Conservation (phyloP, 2,888 invertebrate genomes). For the Agrotis exclamationis region DNA sequence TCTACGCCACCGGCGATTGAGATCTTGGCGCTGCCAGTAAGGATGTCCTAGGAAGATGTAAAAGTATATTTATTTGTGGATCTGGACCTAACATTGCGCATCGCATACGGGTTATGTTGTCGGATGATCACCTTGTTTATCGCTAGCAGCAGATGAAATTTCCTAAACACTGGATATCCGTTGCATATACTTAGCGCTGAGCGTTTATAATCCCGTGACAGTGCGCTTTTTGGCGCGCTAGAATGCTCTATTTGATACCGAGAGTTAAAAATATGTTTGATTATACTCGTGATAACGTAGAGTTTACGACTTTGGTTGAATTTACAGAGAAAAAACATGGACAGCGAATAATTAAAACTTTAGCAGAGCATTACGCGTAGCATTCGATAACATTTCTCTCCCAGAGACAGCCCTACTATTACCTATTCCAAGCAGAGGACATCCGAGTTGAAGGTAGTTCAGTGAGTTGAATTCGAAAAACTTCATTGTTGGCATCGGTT, state of each 20-base stretch:
- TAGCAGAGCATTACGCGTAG: not conserved
- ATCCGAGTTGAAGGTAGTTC: slow-evolving; percentile 19
- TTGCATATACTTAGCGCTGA: too few species aligned
- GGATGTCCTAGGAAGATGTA: slow-evolving; percentile 93
- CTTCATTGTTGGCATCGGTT: slow-evolving; percentile 32
- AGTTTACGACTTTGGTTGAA: not conserved
- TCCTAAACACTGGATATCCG: too few species aligned
- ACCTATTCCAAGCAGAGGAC: slow-evolving; percentile 13
- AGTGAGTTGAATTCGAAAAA: slow-evolving; percentile 23
- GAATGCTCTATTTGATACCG: too few species aligned
- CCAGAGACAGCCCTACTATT: not conserved
- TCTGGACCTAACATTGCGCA: not conserved
- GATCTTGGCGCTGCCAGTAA: slow-evolving; percentile 95
- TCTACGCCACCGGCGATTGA: slow-evolving; percentile 98
- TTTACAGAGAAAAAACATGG: not conserved
- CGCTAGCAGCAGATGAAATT: not conserved
- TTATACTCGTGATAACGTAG: too few species aligned
- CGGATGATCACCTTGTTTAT: not conserved
- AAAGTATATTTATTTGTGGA: not conserved
- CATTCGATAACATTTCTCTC: not conserved
- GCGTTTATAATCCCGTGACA: too few species aligned
- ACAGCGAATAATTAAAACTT: not conserved
- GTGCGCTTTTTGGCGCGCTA: too few species aligned
- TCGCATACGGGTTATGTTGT: too few species aligned
- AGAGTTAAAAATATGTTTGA: too few species aligned